Base-by-base conservation (phyloP, 2,113 vertebrate species). In the Lepidiolamprologus cunningtoni region DNA sequence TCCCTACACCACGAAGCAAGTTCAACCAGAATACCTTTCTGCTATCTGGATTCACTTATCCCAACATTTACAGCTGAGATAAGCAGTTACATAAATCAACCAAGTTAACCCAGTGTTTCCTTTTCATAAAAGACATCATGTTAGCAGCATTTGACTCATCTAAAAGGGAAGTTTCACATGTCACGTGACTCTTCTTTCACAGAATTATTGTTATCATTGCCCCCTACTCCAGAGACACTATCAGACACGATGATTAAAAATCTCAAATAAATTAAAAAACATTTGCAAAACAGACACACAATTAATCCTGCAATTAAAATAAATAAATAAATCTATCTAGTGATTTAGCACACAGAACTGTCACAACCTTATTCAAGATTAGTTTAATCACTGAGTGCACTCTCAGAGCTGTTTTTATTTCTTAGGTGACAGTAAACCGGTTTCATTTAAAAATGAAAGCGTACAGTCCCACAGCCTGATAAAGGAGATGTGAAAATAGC, bases 101-200 rank as follows among this genome's bases (percentile, higher is more conserved):
- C 3, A 61, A 63, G 31, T 63, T 63, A 63, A 35, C 58, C 17
- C 31, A 66, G 17, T 2, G 31, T 66, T 66, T 66, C 31, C 31
- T 66, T 66, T 35, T 5, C 31, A 66, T 37, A 0, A 7, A 66
- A 33, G 4, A 4, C 2, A 2, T 63, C 0, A 0, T 11, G 9
- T 19, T 63, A 19, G 17, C 58, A 63, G 31, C 4, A 35, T 35
- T n/a, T 66, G 17, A 35, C 17, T 35, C 1, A 37, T 66, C 61
- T 37, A 2, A 12, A 66, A 35, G 9, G 9, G 61, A 35, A 7
- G 33, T 37, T 37, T 66, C 33, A 3, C 33, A 37, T 4, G 1
- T 63, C 31, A 63, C 0, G 1, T 19, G 31, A 63, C 17, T 63
- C 28, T 63, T 66, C 61, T 66, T 63, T 1, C 16, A 63, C 58